Percentiles rank a stretch among this genome's conserved stretches.
Evolutionary conservation across 2,113 vertebrate species (phyloP).

Genomic region (Laticauda laticaudata): DNA sequence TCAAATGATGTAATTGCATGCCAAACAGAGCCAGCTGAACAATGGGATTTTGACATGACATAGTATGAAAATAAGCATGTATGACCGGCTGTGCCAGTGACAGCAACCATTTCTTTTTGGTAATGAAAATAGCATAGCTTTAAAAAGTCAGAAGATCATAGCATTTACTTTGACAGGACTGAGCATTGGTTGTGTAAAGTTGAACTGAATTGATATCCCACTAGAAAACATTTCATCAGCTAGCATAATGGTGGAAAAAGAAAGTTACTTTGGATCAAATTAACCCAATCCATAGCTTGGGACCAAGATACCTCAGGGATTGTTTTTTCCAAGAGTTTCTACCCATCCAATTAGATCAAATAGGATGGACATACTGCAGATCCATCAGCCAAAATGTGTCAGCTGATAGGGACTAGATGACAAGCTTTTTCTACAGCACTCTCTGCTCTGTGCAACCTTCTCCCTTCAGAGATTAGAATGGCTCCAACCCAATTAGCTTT

Average conservation of each 20-base stretch:
- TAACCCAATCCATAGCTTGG: not conserved
- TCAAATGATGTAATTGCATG: not conserved
- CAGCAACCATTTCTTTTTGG: not conserved
- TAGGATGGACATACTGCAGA: not conserved
- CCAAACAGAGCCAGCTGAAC: not conserved
- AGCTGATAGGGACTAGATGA: not conserved
- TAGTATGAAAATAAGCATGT: not conserved
- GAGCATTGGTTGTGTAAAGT: not conserved
- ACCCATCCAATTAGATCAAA: not conserved
- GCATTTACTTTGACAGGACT: not conserved
- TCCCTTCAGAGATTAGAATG: not conserved
- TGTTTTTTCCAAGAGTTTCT: not conserved
- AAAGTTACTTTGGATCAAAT: not conserved
- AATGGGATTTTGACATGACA: not conserved
- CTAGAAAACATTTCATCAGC: not conserved
- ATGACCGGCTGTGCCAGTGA: not conserved
- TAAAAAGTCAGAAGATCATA: not conserved
- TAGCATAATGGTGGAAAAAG: not conserved
- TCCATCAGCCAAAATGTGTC: not conserved
- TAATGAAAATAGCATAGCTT: not conserved
- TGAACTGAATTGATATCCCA: not conserved
- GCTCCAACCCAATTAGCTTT: not conserved
- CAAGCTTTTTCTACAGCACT: not conserved
- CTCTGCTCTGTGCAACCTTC: not conserved
- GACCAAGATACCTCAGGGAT: not conserved